These are phyloP conservation scores for Chrysolina americana DNA, from an alignment of 2,888 invertebrate species.

Conservation along the genomic window DNA sequence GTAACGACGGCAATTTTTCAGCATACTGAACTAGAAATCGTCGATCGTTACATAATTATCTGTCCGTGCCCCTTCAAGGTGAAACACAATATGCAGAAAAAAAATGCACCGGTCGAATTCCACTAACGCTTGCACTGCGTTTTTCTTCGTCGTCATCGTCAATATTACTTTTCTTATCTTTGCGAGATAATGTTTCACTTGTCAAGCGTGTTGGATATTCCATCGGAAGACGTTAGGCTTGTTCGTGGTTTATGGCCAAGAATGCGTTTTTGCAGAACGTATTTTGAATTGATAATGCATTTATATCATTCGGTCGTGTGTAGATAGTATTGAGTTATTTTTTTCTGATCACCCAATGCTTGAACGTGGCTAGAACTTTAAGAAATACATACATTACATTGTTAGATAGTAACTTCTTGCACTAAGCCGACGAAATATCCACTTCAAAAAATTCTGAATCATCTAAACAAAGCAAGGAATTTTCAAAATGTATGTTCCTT, in stretches of 20 bases:
- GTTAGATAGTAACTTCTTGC: no score
- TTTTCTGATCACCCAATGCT: no score
- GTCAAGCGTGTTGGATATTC: slow-evolving; percentile 37
- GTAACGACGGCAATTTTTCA: slow-evolving; percentile 18
- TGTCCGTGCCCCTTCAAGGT: slow-evolving; percentile 14
- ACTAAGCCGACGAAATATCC: no score
- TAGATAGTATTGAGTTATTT: no score
- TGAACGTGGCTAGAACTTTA: no score
- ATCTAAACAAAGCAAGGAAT: no score
- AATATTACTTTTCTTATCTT: slow-evolving; percentile 39
- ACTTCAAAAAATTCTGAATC: no score
- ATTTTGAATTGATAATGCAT: no score
- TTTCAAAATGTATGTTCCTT: no score
- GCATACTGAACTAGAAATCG: slow-evolving; percentile 31
- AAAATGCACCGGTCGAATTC: slow-evolving; percentile 41
- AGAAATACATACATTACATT: no score
- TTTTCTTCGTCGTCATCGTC: slow-evolving; percentile 52
- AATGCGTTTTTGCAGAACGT: slow-evolving; percentile 3
- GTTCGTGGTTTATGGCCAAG: background rate
- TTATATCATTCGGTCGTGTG: no score
- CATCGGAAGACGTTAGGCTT: slow-evolving; percentile 10
- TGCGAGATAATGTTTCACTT: slow-evolving; percentile 43
- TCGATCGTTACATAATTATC: slow-evolving; percentile 24
- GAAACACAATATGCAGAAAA: slow-evolving; percentile 29
- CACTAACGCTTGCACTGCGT: slow-evolving; percentile 46